phyloP scores from a whole-genome alignment of 2,113 vertebrate species.

The Etheostoma cragini region DNA sequence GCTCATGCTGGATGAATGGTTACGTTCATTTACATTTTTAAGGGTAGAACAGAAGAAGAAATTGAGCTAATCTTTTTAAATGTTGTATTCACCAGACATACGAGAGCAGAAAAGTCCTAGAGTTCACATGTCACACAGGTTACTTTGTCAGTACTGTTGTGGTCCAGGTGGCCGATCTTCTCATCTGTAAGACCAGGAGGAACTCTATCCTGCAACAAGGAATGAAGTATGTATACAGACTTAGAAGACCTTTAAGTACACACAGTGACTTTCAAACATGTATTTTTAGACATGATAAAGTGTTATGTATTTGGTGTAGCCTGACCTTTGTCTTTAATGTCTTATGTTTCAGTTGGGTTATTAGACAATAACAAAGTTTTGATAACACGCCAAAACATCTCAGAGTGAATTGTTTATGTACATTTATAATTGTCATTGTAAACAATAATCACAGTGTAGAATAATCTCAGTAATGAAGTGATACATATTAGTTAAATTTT shows the following conservation, averaged over 20 bases:
- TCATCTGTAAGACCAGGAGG: conserved; percentile 94
- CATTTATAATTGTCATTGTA: no score
- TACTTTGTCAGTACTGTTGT: conserved; percentile 94
- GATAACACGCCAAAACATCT: no score
- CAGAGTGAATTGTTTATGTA: no score
- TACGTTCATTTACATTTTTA: not conserved
- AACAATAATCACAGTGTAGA: not conserved
- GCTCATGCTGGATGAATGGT: not conserved
- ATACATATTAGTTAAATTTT: not conserved
- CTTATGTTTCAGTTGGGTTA: no score
- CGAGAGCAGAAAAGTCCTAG: conserved; percentile 92
- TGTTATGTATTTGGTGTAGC: no score
- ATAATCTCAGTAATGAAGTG: not conserved
- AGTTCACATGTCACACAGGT: conserved; percentile 94
- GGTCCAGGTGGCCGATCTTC: conserved; percentile 93
- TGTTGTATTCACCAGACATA: conserved; percentile 85
- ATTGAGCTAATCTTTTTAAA: not conserved
- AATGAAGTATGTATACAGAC: conserved; percentile 87
- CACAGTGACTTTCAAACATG: not conserved
- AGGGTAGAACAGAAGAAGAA: not conserved
- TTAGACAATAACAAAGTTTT: no score
- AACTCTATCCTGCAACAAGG: conserved; percentile 95
- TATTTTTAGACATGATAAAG: no score
- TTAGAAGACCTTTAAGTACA: not conserved
- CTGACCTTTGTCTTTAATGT: no score